A percentile compares a stretch with the other conserved stretches of the same genome.
Evolutionary conservation across 1,140 invertebrate species (phyloP).

Genomic region (Neodiprion virginianus): DNA sequence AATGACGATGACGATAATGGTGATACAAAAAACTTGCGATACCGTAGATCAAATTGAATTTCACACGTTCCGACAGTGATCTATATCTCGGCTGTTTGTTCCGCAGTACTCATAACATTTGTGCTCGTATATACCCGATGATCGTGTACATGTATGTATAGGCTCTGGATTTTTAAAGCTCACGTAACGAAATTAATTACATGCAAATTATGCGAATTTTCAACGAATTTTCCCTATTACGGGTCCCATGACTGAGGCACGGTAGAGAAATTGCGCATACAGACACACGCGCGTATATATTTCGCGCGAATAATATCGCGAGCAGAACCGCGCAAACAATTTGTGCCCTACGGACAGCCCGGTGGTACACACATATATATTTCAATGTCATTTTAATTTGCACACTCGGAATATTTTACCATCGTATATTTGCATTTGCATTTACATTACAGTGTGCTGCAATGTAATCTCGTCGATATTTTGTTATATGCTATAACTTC

Average conservation of each 20-base stretch:
- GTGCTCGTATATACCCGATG: background rate
- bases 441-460: constrained; percentile 53
- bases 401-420: constrained; percentile 59
- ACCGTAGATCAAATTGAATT: background rate
- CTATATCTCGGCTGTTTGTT: background rate
- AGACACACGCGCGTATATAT: constrained; percentile 20
- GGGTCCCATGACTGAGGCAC: background rate
- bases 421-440: constrained; percentile 56
- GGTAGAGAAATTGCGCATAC: constrained; percentile 19
- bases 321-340: constrained; percentile 52
- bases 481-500: constrained; percentile 43
- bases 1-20: no score
- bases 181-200: constrained; percentile 50
- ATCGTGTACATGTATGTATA: background rate
- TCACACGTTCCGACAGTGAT: background rate
- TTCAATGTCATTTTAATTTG: constrained; percentile 60
- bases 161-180: constrained; percentile 5
- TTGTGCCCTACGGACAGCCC: constrained; percentile 37
- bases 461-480: constrained; percentile 61
- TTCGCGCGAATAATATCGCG: constrained; percentile 27
- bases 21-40: background rate
- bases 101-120: background rate
- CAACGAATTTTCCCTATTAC: constrained; percentile 41
- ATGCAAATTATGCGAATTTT: constrained; percentile 55
- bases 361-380: constrained; percentile 45